These are phyloP conservation scores for Drepana arcuata DNA, from an alignment of 1,140 invertebrate species.

Conservation along the genomic window DNA sequence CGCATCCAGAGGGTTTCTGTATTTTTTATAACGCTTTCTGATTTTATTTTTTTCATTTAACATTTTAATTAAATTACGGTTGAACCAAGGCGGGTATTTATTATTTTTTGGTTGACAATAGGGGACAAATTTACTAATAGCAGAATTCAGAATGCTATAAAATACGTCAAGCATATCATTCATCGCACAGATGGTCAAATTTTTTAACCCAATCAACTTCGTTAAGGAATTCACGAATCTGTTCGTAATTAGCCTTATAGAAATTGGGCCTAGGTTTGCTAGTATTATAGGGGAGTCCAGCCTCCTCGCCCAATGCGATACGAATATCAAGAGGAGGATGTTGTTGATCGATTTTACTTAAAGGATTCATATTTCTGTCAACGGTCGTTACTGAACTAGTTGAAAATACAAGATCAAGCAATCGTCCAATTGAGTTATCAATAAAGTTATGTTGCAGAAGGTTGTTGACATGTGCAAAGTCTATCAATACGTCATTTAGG, in stretches of 20 bases:
- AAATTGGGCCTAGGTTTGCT: constrained; percentile 1
- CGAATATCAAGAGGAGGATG: constrained; percentile 3
- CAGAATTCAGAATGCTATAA: background rate
- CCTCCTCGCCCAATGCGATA: background rate
- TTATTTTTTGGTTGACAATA: background rate
- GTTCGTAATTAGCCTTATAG: constrained; percentile 1
- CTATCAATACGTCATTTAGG: too few relatives aligned
- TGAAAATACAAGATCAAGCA: too few relatives aligned
- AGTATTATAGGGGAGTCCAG: background rate
- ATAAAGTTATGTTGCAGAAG: too few relatives aligned
- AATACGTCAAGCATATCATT: constrained; percentile 1
- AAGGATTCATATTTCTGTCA: background rate
- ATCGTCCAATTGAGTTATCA: too few relatives aligned
- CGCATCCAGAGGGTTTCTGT: constrained; percentile 4
- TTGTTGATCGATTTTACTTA: background rate
- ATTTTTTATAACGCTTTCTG: constrained; percentile 6
- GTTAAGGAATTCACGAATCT: background rate
- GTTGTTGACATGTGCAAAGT: too few relatives aligned
- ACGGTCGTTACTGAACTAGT: too few relatives aligned
- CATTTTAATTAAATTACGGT: background rate
- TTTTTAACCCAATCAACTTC: constrained; percentile 2
- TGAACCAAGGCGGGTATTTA: constrained; percentile 3
- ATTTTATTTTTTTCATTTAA: constrained; percentile 4
- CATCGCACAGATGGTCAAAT: background rate
- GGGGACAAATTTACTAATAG: constrained; percentile 2